Conservation (phyloP, 2,113 vertebrate genomes). For the Nothoprocta pentlandii region DNA sequence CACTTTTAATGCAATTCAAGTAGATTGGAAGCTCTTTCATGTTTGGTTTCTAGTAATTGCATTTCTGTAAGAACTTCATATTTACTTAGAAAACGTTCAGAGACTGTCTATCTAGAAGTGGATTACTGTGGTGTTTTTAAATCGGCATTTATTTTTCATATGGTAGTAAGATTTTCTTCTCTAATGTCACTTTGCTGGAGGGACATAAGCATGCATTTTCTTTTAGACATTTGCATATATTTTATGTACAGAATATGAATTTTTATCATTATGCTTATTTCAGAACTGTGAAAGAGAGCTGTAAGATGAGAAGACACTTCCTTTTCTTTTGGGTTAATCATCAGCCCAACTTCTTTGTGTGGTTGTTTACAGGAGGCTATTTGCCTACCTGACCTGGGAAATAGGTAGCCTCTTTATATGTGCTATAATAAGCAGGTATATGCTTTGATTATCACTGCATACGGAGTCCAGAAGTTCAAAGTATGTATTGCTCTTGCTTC, state of each 20-base stretch:
- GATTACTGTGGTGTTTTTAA: constrained; percentile 23
- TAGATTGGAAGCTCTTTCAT: constrained; percentile 42
- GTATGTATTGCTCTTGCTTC: neutral
- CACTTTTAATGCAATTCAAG: constrained; percentile 29
- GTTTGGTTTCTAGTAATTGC: constrained; percentile 41
- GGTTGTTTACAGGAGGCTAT: neutral
- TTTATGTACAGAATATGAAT: neutral
- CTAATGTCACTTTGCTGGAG: constrained; percentile 37
- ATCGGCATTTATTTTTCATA: constrained; percentile 18
- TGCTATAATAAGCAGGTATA: rapidly evolving
- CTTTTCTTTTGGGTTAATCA: constrained; percentile 51
- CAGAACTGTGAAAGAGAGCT: constrained; percentile 13
- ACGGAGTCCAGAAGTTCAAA: neutral
- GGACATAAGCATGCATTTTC: neutral
- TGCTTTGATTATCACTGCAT: neutral
- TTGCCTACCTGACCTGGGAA: neutral
- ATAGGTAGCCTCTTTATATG: neutral
- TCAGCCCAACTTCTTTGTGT: neutral
- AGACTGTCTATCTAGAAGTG: constrained; percentile 24
- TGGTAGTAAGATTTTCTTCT: constrained; percentile 16
- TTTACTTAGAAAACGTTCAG: constrained; percentile 52
- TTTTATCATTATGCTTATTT: neutral
- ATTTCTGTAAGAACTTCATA: constrained; percentile 41
- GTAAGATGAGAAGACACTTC: neutral
- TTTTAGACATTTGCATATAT: neutral